Evolutionary conservation across 2,113 vertebrate genomes (phyloP).

Genomic region (Halichoerus grypus): DNA sequence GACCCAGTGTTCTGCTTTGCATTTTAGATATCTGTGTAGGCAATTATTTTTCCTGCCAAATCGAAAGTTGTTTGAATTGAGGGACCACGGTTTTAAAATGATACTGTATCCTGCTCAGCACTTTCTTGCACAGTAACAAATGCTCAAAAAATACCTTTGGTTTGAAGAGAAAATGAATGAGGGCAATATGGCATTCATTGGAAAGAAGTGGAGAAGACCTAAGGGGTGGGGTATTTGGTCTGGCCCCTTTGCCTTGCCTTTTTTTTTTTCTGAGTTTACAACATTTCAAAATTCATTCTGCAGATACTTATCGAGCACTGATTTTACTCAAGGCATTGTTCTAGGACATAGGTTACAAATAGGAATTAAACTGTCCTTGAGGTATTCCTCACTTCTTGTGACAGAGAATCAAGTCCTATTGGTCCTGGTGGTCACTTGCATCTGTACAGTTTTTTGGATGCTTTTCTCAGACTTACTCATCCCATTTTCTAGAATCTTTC

Average conservation of each 20-base stretch:
- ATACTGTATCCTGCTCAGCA: neutral
- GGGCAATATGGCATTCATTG: neutral
- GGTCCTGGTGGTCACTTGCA: neutral
- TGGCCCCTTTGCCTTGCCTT: neutral
- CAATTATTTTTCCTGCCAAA: neutral
- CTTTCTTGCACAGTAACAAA: neutral
- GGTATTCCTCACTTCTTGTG: neutral
- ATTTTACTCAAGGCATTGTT: neutral
- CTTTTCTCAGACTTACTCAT: neutral
- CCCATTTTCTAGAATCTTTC: neutral
- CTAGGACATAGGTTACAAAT: neutral
- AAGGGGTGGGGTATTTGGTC: neutral
- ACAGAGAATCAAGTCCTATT: neutral
- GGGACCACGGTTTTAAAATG: neutral
- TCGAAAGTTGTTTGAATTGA: constrained; percentile 5
- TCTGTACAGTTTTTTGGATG: neutral
- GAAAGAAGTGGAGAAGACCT: neutral
- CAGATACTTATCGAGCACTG: neutral
- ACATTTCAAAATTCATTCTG: neutral
- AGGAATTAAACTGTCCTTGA: neutral
- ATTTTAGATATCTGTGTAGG: neutral
- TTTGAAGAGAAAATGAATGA: neutral
- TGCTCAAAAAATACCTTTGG: neutral
- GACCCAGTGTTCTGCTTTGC: neutral
- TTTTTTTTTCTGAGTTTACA: neutral